phyloP scores from a whole-genome alignment of 1,140 invertebrate species.

The Pollicipes pollicipes region DNA sequence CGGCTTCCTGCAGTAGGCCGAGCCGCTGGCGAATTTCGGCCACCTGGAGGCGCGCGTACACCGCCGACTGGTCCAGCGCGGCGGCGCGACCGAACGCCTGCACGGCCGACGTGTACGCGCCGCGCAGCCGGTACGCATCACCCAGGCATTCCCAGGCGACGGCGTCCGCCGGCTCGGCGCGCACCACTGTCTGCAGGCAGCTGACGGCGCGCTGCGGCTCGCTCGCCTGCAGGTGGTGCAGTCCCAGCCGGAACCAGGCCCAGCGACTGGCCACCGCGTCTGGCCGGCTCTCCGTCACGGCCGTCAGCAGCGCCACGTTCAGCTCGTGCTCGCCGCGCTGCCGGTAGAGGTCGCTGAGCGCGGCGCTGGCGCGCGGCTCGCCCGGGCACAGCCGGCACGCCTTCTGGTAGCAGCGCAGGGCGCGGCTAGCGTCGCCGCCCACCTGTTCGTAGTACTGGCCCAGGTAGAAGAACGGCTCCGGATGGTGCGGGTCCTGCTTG shows the following conservation, averaged over 20 bases:
- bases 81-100: constrained; percentile 63
- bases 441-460: constrained; percentile 41
- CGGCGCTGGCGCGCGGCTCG: constrained; percentile 43
- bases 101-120: constrained; percentile 62
- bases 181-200: constrained; percentile 51
- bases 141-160: constrained; percentile 47
- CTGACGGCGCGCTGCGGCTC: constrained; percentile 52
- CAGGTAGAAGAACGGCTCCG: constrained; percentile 51
- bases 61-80: constrained; percentile 41
- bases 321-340: constrained; percentile 39
- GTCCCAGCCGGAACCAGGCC: constrained; percentile 57
- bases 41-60: constrained; percentile 61
- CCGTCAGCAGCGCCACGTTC: not conserved
- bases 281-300: constrained; percentile 17
- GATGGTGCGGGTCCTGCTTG: constrained; percentile 48
- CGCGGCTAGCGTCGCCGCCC: constrained; percentile 34
- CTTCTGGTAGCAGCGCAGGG: constrained; percentile 64
- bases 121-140: constrained; percentile 64
- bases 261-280: constrained; percentile 47
- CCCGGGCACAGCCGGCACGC: constrained; percentile 50
- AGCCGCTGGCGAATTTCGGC: constrained; percentile 52
- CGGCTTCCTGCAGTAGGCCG: not conserved
- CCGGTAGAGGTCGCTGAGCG: constrained; percentile 53
- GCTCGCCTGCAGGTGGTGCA: constrained; percentile 48
- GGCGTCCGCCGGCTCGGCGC: constrained; percentile 14